Percentiles rank a stretch among this genome's conserved stretches.
Conservation (phyloP, 2,888 invertebrate species). For the Cetonia aurata region DNA sequence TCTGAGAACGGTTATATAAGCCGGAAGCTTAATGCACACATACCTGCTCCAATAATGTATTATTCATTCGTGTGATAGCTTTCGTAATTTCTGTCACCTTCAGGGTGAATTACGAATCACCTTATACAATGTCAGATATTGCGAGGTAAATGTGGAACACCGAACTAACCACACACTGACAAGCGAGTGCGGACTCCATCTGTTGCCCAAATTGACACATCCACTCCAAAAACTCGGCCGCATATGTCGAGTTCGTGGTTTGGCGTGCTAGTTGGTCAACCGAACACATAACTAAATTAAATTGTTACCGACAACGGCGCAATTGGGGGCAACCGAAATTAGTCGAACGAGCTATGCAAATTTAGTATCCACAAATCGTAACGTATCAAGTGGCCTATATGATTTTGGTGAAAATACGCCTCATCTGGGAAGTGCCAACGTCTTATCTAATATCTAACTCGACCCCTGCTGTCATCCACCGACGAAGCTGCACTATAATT, state of each 20-base stretch:
- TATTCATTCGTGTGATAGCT: too few species aligned
- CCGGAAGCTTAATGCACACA: too few species aligned
- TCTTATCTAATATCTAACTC: constrained; percentile 60
- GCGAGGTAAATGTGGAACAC: background rate
- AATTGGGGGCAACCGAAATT: constrained; percentile 57
- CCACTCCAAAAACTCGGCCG: constrained; percentile 14
- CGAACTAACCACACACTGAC: background rate
- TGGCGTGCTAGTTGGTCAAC: constrained; percentile 10
- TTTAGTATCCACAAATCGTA: background rate
- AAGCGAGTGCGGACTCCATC: constrained; percentile 14
- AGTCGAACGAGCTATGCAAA: constrained; percentile 54
- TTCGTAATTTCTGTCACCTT: too few species aligned
- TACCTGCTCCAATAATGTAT: too few species aligned
- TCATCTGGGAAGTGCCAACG: constrained; percentile 48
- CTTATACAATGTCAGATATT: constrained; percentile 10
- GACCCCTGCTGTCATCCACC: constrained; percentile 58
- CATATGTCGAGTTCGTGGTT: constrained; percentile 21
- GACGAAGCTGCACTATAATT: constrained; percentile 63
- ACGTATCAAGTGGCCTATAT: background rate
- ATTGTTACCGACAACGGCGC: constrained; percentile 55
- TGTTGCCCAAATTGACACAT: constrained; percentile 29
- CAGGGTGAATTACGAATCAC: background rate
- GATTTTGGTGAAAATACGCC: background rate
- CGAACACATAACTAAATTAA: constrained; percentile 59
- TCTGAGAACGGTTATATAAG: too few species aligned